phyloP scores from a whole-genome alignment of 1,140 invertebrate genomes.

The Lepidotrigona ventralis region DNA sequence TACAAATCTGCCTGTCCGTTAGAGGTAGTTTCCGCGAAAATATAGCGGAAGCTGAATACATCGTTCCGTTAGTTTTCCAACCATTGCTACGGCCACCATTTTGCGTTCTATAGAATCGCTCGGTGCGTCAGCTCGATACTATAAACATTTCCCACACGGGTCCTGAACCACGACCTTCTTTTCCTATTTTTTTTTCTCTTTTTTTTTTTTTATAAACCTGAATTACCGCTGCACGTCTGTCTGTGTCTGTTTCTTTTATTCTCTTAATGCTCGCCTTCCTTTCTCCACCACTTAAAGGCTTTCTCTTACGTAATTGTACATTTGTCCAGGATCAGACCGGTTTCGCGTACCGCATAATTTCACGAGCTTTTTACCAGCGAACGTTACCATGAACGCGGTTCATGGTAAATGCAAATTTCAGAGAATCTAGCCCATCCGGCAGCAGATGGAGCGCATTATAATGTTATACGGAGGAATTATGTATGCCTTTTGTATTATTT shows the following conservation, averaged over 20 bases:
- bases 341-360: conserved; percentile 10
- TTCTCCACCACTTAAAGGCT: background rate
- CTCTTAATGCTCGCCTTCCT: background rate
- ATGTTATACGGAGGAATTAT: conserved; percentile 27
- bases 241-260: conserved; percentile 33
- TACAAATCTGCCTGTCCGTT: conserved; percentile 38
- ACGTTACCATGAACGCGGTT: background rate
- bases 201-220: conserved; percentile 52
- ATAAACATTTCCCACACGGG: conserved; percentile 66
- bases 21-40: conserved; percentile 45
- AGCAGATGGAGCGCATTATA: conserved; percentile 19
- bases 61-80: conserved; percentile 12
- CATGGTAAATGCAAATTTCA: conserved; percentile 15
- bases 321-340: conserved; percentile 18
- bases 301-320: conserved; percentile 20
- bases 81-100: background rate
- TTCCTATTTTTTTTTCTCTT: background rate
- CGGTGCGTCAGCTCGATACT: conserved; percentile 63
- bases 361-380: background rate
- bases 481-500: conserved; percentile 41
- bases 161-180: conserved; percentile 34
- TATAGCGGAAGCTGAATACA: conserved; percentile 30
- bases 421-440: background rate
- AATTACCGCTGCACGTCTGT: conserved; percentile 36
- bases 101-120: conserved; percentile 36